These are phyloP conservation scores for Fulmarus glacialis DNA, from an alignment of 2,113 vertebrate species.

Conservation along the genomic window DNA sequence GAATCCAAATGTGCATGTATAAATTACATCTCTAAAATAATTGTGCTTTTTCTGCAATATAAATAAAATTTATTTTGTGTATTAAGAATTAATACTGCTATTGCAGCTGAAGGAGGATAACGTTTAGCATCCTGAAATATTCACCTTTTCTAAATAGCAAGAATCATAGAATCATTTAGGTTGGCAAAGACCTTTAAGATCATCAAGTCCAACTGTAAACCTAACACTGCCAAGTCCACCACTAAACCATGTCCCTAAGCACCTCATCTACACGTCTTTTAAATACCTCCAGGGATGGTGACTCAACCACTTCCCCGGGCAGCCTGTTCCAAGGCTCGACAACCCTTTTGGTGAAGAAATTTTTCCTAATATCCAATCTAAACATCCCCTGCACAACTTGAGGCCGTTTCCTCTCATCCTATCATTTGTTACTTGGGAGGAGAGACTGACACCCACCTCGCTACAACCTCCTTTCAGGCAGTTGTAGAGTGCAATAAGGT, in stretches of 20 bases:
- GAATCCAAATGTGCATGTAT: neutral
- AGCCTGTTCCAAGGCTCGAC: neutral
- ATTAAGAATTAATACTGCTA: neutral
- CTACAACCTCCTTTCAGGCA: too few relatives aligned
- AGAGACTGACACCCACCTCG: too few relatives aligned
- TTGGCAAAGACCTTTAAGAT: neutral
- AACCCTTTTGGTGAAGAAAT: accelerated
- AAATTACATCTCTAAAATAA: neutral
- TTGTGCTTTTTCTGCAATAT: neutral
- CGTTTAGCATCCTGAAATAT: neutral
- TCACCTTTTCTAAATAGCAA: neutral
- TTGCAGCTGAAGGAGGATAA: neutral
- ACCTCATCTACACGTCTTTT: accelerated
- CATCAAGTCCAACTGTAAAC: neutral
- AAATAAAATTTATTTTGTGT: neutral
- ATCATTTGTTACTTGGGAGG: too few relatives aligned
- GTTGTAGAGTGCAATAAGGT: too few relatives aligned
- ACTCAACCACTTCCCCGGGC: neutral
- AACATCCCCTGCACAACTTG: too few relatives aligned
- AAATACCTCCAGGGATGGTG: neutral
- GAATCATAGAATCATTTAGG: neutral
- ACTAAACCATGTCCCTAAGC: neutral
- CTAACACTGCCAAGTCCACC: neutral
- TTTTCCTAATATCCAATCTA: neutral
- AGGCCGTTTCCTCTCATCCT: too few relatives aligned